These are phyloP conservation scores for Smittia sp. DNA, from an alignment of 2,888 invertebrate genomes.

Conservation along the genomic window DNA sequence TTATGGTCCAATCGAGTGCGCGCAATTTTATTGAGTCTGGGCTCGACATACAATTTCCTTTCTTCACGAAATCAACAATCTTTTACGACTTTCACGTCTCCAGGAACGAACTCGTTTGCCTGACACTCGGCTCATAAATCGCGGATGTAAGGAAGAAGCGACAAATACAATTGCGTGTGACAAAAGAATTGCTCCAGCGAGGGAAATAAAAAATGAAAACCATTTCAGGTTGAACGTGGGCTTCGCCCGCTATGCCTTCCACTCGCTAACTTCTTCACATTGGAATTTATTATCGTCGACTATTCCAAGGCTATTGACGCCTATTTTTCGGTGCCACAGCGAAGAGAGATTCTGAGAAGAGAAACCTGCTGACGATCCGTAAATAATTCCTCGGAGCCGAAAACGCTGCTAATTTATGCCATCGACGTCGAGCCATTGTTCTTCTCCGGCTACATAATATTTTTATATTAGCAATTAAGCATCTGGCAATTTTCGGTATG, in stretches of 20 bases:
- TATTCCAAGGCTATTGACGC: constrained; percentile 5
- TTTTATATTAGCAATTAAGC: constrained; percentile 33
- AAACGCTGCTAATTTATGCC: neutral
- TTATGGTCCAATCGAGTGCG: constrained; percentile 8
- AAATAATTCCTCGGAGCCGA: neutral
- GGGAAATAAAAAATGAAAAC: constrained; percentile 24
- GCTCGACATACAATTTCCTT: neutral
- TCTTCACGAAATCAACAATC: constrained; percentile 13
- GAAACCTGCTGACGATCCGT: neutral
- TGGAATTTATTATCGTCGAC: neutral
- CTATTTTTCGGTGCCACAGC: neutral
- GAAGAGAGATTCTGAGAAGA: neutral
- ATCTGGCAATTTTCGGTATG: constrained; percentile 28
- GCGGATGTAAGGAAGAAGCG: neutral
- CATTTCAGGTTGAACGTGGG: neutral
- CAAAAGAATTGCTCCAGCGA: constrained; percentile 30
- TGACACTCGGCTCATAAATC: neutral
- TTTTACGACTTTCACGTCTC: constrained; percentile 10
- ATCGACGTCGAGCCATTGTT: neutral
- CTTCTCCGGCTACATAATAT: neutral
- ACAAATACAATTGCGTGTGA: neutral
- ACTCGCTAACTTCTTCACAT: neutral
- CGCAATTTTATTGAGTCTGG: neutral
- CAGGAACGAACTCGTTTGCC: constrained; percentile 4
- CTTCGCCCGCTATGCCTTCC: neutral